These are phyloP conservation scores for Tretioscincus oriximinensis DNA, from an alignment of 2,113 vertebrate genomes.

Conservation along the genomic window DNA sequence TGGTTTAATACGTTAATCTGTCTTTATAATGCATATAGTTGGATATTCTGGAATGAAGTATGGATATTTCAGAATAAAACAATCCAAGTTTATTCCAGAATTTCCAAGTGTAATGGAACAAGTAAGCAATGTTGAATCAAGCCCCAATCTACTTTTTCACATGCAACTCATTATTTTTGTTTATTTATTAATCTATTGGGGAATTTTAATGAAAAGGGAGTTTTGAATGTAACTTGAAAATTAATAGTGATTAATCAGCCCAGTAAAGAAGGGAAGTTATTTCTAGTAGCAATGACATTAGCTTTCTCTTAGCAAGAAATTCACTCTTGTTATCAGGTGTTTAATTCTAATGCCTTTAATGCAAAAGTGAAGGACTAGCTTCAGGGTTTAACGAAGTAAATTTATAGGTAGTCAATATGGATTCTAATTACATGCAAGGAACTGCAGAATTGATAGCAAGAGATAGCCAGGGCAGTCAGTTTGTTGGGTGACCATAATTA, in stretches of 20 bases:
- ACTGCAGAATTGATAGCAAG: slow-evolving; percentile 48
- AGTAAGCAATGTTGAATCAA: too few species aligned
- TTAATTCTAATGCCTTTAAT: slow-evolving; percentile 1
- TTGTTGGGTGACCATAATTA: slow-evolving; percentile 49
- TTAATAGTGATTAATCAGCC: neutral
- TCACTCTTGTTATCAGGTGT: neutral
- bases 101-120: too few species aligned
- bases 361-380: slow-evolving; percentile 33
- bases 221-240: too few species aligned
- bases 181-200: too few species aligned
- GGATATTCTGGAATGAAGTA: too few species aligned
- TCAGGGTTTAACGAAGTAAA: slow-evolving; percentile 49
- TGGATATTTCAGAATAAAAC: too few species aligned
- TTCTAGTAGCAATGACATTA: neutral
- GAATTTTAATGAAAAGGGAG: too few species aligned
- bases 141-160: too few species aligned
- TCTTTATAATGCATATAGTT: too few species aligned
- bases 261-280: neutral
- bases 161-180: too few species aligned
- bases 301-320: neutral
- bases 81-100: too few species aligned
- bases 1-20: too few species aligned
- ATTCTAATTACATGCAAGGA: slow-evolving; percentile 55
- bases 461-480: slow-evolving; percentile 44
- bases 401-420: slow-evolving; percentile 49